Evolutionary conservation across 2,888 invertebrate species (phyloP), one percentile per base, ranked within the genome.

Genomic region (Drosophila seclusa): DNA sequence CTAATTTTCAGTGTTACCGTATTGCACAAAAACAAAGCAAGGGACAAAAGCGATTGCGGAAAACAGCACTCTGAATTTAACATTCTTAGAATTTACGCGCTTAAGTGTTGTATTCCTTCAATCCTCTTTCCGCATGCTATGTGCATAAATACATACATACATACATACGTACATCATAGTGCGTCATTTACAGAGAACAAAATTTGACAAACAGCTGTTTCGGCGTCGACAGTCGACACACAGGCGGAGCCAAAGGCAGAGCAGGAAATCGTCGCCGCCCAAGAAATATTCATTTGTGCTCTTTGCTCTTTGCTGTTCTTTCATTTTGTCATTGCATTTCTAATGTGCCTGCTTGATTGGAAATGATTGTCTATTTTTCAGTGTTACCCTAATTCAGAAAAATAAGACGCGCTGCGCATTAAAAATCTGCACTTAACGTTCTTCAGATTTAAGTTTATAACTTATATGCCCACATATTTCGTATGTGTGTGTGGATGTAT

Each of bases 131-230:
- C 45, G 16, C 24, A 24, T 16, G 4, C 8, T 7, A 4, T 16
- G 24, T 16, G 24, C 45, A 16, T 13, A 13, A 13, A 42, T 21
- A n/a, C n/a, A 6, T 40, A 11, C 42, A 21, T 42, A 3, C 8
- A 0, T 11, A 40, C 11, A n/a, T 40, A n/a, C 45, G 16, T 24
- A 24, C 45, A 24, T 45, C 45, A 29, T 52, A 42, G 62, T 64
- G 62, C 64, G 64, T 64, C 64, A 64, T 64, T 49, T 31, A 62
- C 8, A 61, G 21, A 36, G 49, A 55, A 57, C 40, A 61, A 38
- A 60, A 62, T 40, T 66, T 67, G 69, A 49, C 40, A 67, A 83
- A 83, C 83, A 83, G 83, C 83, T 83, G 83, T 91, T 87, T 80
- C 7, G 16, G n/a, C 45, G 45, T 24, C 65, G 78, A 18, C 60